Percentiles rank a stretch among this genome's conserved stretches.
Conservation (phyloP, 1,140 invertebrate genomes). For the Eumeta japonica region DNA sequence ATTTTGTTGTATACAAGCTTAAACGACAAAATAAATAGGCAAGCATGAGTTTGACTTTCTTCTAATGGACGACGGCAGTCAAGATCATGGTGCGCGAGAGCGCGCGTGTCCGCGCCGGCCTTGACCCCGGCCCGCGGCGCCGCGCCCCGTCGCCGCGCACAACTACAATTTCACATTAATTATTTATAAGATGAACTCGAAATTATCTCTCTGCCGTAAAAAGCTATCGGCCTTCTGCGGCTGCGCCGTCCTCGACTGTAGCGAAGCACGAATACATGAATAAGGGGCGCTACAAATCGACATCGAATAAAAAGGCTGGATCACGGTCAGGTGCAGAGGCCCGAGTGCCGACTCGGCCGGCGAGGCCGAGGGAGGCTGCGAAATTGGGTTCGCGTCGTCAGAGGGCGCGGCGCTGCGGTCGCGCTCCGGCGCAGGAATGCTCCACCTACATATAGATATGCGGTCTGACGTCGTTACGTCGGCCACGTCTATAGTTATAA, state of each 20-base stretch:
- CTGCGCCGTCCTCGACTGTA: conserved; percentile 19
- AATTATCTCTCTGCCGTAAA: neutral
- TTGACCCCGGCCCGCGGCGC: conserved; percentile 40
- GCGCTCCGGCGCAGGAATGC: neutral
- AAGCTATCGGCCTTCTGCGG: too few relatives aligned
- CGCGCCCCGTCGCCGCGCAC: conserved; percentile 23
- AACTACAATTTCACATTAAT: conserved; percentile 28
- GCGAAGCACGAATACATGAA: conserved; percentile 37
- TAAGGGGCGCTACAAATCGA: conserved; percentile 37
- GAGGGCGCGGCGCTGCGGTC: too few relatives aligned
- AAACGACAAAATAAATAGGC: neutral
- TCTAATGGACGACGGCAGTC: too few relatives aligned
- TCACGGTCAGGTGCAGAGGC: neutral
- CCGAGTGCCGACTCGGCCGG: too few relatives aligned
- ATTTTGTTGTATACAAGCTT: too few relatives aligned
- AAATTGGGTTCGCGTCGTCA: conserved; percentile 2
- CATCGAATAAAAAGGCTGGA: conserved; percentile 21
- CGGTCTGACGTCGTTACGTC: conserved; percentile 37
- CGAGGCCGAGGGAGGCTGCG: too few relatives aligned
- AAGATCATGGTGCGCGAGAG: too few relatives aligned
- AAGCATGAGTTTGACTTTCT: too few relatives aligned
- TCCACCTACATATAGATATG: conserved; percentile 39
- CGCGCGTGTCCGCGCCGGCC: conserved; percentile 21
- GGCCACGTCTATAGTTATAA: conserved; percentile 43
- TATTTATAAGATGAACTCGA: conserved; percentile 30